These are phyloP conservation scores for Caenorhabditis sp. DNA, from an alignment of 2,888 invertebrate genomes.

Conservation along the genomic window DNA sequence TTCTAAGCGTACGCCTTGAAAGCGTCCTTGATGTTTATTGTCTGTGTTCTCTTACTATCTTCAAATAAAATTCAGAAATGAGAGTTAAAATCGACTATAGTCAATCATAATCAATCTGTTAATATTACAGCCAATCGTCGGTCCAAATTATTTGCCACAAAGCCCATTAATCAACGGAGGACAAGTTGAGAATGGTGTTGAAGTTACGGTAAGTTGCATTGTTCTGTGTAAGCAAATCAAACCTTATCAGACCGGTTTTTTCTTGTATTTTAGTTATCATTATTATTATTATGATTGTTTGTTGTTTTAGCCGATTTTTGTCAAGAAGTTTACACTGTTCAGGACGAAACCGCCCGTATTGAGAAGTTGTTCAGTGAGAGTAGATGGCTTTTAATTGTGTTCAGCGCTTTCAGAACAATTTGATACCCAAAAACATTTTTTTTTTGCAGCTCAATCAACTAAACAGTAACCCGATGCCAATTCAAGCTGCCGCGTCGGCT, in stretches of 20 bases:
- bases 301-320: background rate
- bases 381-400: background rate
- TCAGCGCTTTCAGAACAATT: too few relatives aligned
- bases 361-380: background rate
- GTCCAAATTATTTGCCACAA: background rate
- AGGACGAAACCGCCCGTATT: background rate
- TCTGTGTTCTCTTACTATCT: too few relatives aligned
- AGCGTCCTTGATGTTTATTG: too few relatives aligned
- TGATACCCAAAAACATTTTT: too few relatives aligned
- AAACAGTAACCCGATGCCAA: background rate
- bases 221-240: background rate
- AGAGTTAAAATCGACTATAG: too few relatives aligned
- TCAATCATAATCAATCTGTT: background rate
- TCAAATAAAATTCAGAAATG: too few relatives aligned
- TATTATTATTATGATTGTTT: too few relatives aligned
- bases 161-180: background rate
- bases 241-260: background rate
- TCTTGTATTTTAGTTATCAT: too few relatives aligned
- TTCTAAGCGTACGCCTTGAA: too few relatives aligned
- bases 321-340: background rate
- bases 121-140: background rate
- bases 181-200: slow-evolving; percentile 3
- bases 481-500: background rate
- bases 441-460: background rate
- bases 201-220: background rate